Conservation (phyloP, 2,888 invertebrate species). For the Acheta domesticus region DNA sequence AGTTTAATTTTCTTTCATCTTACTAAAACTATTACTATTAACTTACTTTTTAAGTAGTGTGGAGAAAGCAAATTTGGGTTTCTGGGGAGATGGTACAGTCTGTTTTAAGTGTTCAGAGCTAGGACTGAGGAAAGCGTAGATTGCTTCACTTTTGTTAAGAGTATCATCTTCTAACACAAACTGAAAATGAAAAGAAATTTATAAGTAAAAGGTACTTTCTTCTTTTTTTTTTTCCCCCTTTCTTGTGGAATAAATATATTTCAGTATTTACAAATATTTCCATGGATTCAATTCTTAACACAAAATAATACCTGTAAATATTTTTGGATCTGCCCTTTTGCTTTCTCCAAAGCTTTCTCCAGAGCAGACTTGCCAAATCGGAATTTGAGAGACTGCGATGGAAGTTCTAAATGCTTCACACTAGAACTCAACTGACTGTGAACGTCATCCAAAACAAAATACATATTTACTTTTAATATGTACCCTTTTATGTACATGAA, state of each 20-base stretch:
- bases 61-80: constrained; percentile 80
- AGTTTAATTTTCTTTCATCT: no score
- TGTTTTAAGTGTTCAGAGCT: constrained; percentile 86
- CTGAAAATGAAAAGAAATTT: constrained; percentile 51
- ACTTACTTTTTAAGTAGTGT: constrained; percentile 77
- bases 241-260: no score
- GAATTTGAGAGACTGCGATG: constrained; percentile 73
- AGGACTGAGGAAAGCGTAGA: constrained; percentile 88
- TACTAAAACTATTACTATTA: not conserved
- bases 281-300: not conserved
- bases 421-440: constrained; percentile 71
- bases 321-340: constrained; percentile 77
- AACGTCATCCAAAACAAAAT: constrained; percentile 12
- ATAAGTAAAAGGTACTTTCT: constrained; percentile 24
- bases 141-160: constrained; percentile 81
- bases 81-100: constrained; percentile 68
- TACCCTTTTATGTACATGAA: no score
- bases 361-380: constrained; percentile 76
- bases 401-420: constrained; percentile 76
- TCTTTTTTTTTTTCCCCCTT: no score
- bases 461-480: not conserved
- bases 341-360: constrained; percentile 73
- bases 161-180: constrained; percentile 82
- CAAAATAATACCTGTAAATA: constrained; percentile 68
- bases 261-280: not conserved